Evolutionary conservation across 2,888 invertebrate species (phyloP), one percentile per base, ranked within the genome.

Genomic region (Apamea epomidion): DNA sequence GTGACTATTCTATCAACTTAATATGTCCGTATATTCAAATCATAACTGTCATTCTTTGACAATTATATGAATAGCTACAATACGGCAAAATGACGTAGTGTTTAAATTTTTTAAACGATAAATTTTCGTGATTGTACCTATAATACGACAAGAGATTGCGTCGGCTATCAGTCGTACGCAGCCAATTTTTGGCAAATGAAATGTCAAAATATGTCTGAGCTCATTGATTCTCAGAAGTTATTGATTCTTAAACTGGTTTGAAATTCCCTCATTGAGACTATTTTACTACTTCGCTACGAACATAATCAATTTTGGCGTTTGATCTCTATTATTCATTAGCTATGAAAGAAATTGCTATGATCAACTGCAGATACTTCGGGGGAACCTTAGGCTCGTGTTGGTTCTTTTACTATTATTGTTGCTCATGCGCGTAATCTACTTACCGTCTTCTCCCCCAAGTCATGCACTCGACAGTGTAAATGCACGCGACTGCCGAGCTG

Each of bases 361-460:
- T 14, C 16, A 62, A 29, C 7, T 62, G 29, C 62, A 16, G 29
- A 2, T 62, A 29, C 16, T 16, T 29, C 7, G 6, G 16, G 16
- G 14, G 29, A 62, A 62, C 62, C 14, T 32, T 18, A 64, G 3
- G 5, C 10, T 64, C 62, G 18, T 32, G 62, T 18, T 64, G 8
- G 3, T 64, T 29, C 16, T 64, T 32, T 64, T 65, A 65, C 21
- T 65, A 37, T 4, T 69, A 14, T 29, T 48, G 7, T 14, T 29
- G 18, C 18, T 69, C 3, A 12, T 48, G 7, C 1, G 0, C 29
- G 14, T 29, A 29, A 4, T 51, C n/a, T 42, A 94, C 97, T 97
- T 88, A 98, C 98, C 92, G 98, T 98, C 93, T 98, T 98, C 87
- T 98, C 98, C 60, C 98, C 98, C 81, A 98, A 94, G 87, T 98